These are phyloP conservation scores for Poecilia velifera DNA, from an alignment of 2,797 vertebrate species.

Conservation along the genomic window DNA sequence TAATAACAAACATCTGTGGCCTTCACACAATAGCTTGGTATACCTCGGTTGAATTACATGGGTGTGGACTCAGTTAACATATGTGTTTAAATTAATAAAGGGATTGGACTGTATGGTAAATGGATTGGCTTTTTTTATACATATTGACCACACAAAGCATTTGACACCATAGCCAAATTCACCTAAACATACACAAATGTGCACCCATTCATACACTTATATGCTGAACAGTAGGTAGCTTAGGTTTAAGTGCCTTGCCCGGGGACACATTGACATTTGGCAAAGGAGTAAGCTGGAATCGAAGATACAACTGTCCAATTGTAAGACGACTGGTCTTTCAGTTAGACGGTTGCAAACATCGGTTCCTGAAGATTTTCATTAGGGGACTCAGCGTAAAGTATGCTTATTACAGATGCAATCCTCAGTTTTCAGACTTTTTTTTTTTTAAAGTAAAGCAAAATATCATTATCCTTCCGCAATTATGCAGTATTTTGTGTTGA, in stretches of 20 bases:
- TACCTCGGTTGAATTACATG: no score
- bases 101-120: no score
- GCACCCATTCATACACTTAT: neutral
- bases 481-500: neutral
- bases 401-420: neutral
- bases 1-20: no score
- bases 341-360: neutral
- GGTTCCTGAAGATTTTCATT: neutral
- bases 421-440: neutral
- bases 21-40: no score
- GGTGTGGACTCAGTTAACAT: no score
- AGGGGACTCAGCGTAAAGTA: neutral
- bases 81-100: no score
- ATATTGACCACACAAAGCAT: neutral
- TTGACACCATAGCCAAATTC: neutral
- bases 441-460: neutral
- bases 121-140: neutral
- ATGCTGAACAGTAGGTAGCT: neutral
- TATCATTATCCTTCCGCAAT: no score
- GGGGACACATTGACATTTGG: neutral
- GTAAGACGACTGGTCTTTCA: neutral
- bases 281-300: neutral
- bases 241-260: neutral
- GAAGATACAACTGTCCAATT: neutral
- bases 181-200: neutral